Base-by-base conservation (phyloP, 2,888 invertebrate genomes). In the Unio pictorum region DNA sequence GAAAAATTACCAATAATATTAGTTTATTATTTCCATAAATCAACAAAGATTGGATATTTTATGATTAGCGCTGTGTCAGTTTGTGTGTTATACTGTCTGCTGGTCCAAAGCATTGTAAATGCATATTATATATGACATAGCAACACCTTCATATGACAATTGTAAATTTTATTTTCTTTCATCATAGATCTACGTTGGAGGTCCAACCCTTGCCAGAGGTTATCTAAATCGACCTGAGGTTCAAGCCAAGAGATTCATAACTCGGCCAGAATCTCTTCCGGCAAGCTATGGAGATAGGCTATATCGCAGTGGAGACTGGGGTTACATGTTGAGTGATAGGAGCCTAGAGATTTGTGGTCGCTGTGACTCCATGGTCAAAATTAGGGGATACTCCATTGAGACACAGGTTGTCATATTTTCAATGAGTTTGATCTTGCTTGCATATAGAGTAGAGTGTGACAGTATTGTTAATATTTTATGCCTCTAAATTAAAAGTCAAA, bases 341-440 rank as follows among this genome's bases (percentile, higher is more conserved):
- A 86, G 87, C 72, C 81, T 91, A 64, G 90, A 91, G 79, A 91
- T 91, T 54, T 90, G 90, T 79, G 91, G 91, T 1, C 83, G 91
- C 1, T 89, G 89, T 78, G 91, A 91, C 76, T 87, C 89, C 61
- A 89, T 91, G 89, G 90, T 90, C 58, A 90, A 91, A 76, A 87
- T 91, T 30, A 80, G 90, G n/a, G 91, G 91, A 5, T 91, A 91
- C 79, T 89, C 90, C 34, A 89, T 91, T 65, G 91, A 91, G 79
- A 84, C 88, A 67, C 89, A 89, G 86, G 89, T 88, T 72, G 45
- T 15, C 45, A 45, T 45, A 11, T 7, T 34, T 11, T 15, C 15
- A 45, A 0, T 45, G 45, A 45, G 45, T 45, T 45, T 11, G 8
- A 4, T 45, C 15, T 45, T 45, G 11, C 15, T 15, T 45, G 45